Conservation (phyloP, 2,888 invertebrate genomes). For the Drosophila conformis region DNA sequence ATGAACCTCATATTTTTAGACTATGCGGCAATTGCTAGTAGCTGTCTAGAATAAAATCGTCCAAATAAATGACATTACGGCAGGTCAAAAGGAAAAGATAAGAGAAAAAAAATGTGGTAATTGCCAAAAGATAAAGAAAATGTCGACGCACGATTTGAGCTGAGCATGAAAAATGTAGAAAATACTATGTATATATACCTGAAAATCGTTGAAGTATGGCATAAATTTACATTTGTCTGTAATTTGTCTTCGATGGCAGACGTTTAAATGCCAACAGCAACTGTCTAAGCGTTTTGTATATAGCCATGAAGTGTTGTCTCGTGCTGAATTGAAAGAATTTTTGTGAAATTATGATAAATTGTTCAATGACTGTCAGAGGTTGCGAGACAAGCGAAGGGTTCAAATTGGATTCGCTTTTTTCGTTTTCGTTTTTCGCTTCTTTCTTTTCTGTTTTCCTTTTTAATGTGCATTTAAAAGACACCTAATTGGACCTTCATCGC, state of each 20-base stretch:
- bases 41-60: constrained; percentile 12
- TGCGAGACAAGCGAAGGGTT: constrained; percentile 30
- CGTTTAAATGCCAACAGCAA: constrained; percentile 33
- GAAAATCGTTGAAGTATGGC: constrained; percentile 53
- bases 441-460: constrained; percentile 19
- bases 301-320: constrained; percentile 29
- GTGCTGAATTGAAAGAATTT: constrained; percentile 63
- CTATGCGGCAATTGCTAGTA: constrained; percentile 2
- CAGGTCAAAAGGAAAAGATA: constrained; percentile 24
- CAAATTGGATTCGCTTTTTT: constrained; percentile 45
- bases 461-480: constrained; percentile 39
- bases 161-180: constrained; percentile 58
- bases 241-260: constrained; percentile 72
- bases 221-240: constrained; percentile 66
- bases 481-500: constrained; percentile 50
- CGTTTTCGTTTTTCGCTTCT: constrained; percentile 9
- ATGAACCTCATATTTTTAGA: background rate
- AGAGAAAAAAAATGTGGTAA: background rate
- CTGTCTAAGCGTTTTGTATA: constrained; percentile 17
- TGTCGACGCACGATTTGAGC: constrained; percentile 36
- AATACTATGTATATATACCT: constrained; percentile 23
- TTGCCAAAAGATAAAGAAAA: constrained; percentile 30
- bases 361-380: constrained; percentile 47
- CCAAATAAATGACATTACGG: constrained; percentile 31
- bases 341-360: constrained; percentile 72